phyloP scores from a whole-genome alignment of 2,797 vertebrate genomes.

The Enteromius treurensis region DNA sequence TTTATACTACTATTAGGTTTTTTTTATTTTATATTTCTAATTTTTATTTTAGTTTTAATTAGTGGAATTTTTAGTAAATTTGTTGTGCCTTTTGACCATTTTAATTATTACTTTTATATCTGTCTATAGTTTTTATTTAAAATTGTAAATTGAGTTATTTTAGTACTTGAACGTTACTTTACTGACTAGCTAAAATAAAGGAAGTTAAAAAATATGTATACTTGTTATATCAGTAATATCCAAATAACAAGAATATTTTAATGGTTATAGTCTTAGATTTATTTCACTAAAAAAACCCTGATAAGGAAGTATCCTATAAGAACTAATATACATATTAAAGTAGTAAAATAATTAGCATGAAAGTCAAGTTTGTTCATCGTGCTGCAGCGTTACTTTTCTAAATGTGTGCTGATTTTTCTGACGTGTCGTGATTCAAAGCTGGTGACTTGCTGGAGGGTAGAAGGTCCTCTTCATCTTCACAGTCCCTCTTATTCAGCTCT shows the following conservation, averaged over 20 bases:
- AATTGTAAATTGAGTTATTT: neutral
- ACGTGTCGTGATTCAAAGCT: neutral
- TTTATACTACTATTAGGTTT: neutral
- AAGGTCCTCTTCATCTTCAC: neutral
- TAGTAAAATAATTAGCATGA: neutral
- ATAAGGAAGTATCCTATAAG: neutral
- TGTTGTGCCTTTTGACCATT: neutral
- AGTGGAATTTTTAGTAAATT: neutral
- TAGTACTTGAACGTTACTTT: neutral
- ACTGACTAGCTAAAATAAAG: neutral
- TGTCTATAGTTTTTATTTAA: neutral
- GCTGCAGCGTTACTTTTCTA: neutral
- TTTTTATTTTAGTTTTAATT: neutral
- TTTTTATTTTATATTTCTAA: neutral
- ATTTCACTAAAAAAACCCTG: neutral
- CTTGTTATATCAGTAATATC: neutral
- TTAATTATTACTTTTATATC: neutral
- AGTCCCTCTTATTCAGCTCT: constrained; percentile 31
- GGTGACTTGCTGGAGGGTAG: constrained; percentile 1
- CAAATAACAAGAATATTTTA: neutral
- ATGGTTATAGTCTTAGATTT: neutral
- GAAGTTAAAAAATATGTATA: neutral
- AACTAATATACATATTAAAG: neutral
- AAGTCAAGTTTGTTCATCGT: neutral
- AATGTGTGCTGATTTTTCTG: neutral